Evolutionary conservation across 2,113 vertebrate species (phyloP), one percentile per base, ranked within the genome.

Genomic region (Engystomops pustulosus): DNA sequence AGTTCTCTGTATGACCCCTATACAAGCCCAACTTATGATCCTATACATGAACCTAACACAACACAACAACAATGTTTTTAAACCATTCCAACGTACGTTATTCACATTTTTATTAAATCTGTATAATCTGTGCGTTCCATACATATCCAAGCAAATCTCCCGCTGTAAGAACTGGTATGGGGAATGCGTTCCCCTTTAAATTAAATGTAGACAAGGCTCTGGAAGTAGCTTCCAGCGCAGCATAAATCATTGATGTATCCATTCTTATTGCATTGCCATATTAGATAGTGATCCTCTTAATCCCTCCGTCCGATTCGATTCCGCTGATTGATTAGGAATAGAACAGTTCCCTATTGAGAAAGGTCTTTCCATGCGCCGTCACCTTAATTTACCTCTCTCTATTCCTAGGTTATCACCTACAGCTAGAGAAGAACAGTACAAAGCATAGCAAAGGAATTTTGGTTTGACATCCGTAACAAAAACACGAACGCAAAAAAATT

Each of bases 301-400:
- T 75, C 45, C 45, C 27, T 32, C 72, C 45, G 53, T 32, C 47
- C 18, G 8, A 51, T 53, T 75, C 27, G 20, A 75, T 51, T 75
- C 45, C 14, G 53, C 49, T 58, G 75, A 77, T 58, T 77, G 44
- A 75, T 38, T 77, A 51, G 32, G 27, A n/a, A 58, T 38, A n/a
- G 30, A 77, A 36, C 51, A 77, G 32, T 77, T 77, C 51, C 74
- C 75, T 60, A 77, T 77, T 38, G 38, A 77, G 27, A 41, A 41
- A 38, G 75, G 47, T n/a, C 47, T 55, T 30, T 17, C 27, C 72
- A 36, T n/a, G 27, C 9, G n/a, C 20, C 17, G 30, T 34, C 75
- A 77, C 75, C 51, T 77, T 38, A 36, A 6, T 38, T 58, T 55
- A 77, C 74, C 74, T 51, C 18, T n/a, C 27, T 75, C 27, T 32